Conservation (phyloP, 2,113 vertebrate genomes). For the Symphodus melops region DNA sequence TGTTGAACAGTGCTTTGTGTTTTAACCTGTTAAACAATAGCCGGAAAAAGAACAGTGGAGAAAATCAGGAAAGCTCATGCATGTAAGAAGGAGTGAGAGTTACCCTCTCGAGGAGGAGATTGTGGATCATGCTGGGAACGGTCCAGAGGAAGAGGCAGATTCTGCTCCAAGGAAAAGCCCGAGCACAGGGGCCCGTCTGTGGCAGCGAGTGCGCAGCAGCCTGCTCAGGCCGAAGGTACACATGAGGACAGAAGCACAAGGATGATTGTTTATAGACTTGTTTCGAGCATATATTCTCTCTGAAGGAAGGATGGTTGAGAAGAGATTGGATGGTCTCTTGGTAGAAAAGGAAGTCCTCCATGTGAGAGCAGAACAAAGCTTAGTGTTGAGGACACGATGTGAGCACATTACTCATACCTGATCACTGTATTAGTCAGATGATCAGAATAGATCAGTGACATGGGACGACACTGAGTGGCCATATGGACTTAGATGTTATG, state of each 20-base stretch:
- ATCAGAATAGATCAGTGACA: constrained; percentile 46
- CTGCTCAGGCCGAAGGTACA: constrained; percentile 81
- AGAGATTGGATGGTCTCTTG: constrained; percentile 53
- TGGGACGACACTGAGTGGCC: constrained; percentile 18
- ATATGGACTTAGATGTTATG: constrained; percentile 33
- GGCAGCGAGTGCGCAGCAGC: constrained; percentile 75
- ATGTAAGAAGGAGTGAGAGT: constrained; percentile 55
- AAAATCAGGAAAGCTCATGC: constrained; percentile 19
- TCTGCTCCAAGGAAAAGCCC: constrained; percentile 42
- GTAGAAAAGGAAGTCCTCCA: constrained; percentile 49
- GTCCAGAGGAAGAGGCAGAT: constrained; percentile 60
- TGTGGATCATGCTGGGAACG: constrained; percentile 41
- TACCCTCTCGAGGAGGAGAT: constrained; percentile 50
- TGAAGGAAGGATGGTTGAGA: constrained; percentile 56
- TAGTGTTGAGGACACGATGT: constrained; percentile 28
- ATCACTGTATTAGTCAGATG: constrained; percentile 52
- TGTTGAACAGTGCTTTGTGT: not conserved
- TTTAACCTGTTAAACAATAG: not conserved
- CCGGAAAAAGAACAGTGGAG: not conserved
- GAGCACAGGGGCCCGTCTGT: constrained; percentile 70
- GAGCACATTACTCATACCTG: constrained; percentile 41
- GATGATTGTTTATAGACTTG: not conserved
- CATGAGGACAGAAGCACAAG: not conserved
- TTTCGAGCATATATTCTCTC: constrained; percentile 8
- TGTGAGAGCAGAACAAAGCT: constrained; percentile 17